A percentile compares a stretch with the other conserved stretches of the same genome.
These are phyloP conservation scores for Caerostris darwini DNA, from an alignment of 1,140 invertebrate species.

Conservation along the genomic window DNA sequence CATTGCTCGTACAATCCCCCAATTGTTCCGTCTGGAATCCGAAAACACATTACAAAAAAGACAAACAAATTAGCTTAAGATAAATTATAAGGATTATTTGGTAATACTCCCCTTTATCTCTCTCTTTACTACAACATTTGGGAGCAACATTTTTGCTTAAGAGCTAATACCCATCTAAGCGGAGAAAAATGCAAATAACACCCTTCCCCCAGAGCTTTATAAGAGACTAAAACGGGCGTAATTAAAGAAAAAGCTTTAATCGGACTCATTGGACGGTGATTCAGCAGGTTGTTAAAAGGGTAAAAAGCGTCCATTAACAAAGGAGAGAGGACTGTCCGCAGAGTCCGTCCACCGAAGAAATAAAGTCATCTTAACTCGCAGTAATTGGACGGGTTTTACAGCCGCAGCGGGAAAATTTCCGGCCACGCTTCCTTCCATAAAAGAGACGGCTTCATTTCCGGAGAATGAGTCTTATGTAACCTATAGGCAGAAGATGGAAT, in stretches of 20 bases:
- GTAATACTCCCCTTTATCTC: too few relatives aligned
- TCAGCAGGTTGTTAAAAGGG: conserved; percentile 69
- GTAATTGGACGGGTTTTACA: conserved; percentile 77
- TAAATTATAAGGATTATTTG: too few relatives aligned
- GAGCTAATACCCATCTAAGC: too few relatives aligned
- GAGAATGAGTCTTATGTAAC: conserved; percentile 65
- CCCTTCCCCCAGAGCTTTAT: not conserved
- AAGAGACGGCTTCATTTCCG: conserved; percentile 73
- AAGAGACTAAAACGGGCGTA: conserved; percentile 33
- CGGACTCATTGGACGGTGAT: conserved; percentile 50
- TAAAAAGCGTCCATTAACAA: conserved; percentile 69
- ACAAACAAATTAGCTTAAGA: too few relatives aligned
- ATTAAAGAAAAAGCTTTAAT: conserved; percentile 76
- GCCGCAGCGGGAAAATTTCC: conserved; percentile 74
- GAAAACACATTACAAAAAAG: too few relatives aligned
- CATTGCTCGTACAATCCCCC: too few relatives aligned
- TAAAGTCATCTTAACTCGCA: conserved; percentile 74
- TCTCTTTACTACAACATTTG: too few relatives aligned
- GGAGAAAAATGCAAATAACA: not conserved
- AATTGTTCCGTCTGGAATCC: too few relatives aligned
- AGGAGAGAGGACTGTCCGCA: conserved; percentile 1
- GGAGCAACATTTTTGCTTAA: too few relatives aligned
- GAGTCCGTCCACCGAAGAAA: conserved; percentile 55
- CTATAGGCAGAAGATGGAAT: conserved; percentile 67
- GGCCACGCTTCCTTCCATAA: conserved; percentile 74